Evolutionary conservation across 2,888 invertebrate genomes (phyloP).

Genomic region (Brachyptera risi): DNA sequence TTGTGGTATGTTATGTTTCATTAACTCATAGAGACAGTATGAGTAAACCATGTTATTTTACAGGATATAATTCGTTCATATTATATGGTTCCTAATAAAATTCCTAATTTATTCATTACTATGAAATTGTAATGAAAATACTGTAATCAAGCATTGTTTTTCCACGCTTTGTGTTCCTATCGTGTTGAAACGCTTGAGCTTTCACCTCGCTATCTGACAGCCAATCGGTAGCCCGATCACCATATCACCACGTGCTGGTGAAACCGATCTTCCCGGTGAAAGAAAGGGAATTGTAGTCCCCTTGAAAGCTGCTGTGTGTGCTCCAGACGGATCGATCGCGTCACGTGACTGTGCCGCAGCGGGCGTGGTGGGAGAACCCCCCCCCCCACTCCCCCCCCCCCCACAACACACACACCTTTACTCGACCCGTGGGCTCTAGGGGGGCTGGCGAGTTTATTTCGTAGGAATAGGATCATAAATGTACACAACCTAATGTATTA

Average conservation of each 20-base stretch:
- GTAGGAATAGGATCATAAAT: background rate
- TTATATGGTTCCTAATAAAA: no score
- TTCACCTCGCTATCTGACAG: no score
- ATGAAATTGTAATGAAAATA: no score
- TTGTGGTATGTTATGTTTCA: no score
- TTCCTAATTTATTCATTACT: no score
- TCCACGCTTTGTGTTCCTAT: no score
- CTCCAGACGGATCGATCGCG: conserved; percentile 11
- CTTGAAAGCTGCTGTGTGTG: conserved; percentile 9
- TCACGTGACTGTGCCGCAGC: conserved; percentile 26
- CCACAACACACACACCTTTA: background rate
- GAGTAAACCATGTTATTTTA: no score
- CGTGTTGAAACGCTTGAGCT: no score
- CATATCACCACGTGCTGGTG: background rate
- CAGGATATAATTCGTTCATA: no score
- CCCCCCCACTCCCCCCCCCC: conserved; percentile 7
- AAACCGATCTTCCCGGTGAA: background rate
- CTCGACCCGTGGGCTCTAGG: background rate
- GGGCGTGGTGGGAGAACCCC: conserved; percentile 20
- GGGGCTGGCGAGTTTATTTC: background rate
- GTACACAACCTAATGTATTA: background rate
- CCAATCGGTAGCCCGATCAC: no score
- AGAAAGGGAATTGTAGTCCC: conserved; percentile 9
- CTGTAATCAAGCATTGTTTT: no score
- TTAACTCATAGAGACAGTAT: no score